These are phyloP conservation scores for Rotaria macrura DNA, from an alignment of 2,888 invertebrate genomes.

Conservation along the genomic window DNA sequence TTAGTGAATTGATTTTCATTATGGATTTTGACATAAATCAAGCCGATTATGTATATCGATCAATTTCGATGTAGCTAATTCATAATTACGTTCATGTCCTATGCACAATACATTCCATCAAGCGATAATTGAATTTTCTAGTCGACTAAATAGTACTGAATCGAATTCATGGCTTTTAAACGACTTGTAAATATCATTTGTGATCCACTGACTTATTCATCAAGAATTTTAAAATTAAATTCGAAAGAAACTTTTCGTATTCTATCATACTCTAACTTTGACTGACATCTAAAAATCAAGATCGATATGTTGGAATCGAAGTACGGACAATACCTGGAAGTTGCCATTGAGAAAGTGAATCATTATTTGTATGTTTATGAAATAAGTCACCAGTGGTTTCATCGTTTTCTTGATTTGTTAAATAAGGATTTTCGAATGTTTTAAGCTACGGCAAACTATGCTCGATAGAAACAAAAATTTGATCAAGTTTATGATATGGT, in stretches of 20 bases:
- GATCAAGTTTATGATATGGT: conserved; percentile 3
- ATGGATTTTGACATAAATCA: not conserved
- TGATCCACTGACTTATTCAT: not conserved
- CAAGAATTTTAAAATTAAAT: not conserved
- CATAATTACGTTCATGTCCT: conserved; percentile 27
- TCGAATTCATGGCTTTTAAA: conserved; percentile 5
- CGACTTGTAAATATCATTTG: not conserved
- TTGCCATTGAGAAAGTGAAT: not conserved
- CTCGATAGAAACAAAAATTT: not conserved
- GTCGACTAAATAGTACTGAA: not conserved
- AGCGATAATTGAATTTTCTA: conserved; percentile 25
- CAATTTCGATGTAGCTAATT: conserved; percentile 28
- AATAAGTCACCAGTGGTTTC: not conserved
- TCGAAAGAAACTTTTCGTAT: too few species aligned
- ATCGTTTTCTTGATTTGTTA: conserved; percentile 16
- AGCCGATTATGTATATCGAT: conserved; percentile 10
- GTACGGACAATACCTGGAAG: conserved; percentile 25
- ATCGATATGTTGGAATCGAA: conserved; percentile 30
- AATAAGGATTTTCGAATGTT: not conserved
- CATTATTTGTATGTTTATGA: not conserved
- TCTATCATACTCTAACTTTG: not conserved
- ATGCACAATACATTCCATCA: conserved; percentile 21
- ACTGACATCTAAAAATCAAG: conserved; percentile 22
- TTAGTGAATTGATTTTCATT: not conserved
- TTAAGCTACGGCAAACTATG: not conserved